Percentiles rank a stretch among this genome's conserved stretches.
Evolutionary conservation across 2,888 invertebrate genomes (phyloP).

Genomic region (Brachyopa scutellaris): DNA sequence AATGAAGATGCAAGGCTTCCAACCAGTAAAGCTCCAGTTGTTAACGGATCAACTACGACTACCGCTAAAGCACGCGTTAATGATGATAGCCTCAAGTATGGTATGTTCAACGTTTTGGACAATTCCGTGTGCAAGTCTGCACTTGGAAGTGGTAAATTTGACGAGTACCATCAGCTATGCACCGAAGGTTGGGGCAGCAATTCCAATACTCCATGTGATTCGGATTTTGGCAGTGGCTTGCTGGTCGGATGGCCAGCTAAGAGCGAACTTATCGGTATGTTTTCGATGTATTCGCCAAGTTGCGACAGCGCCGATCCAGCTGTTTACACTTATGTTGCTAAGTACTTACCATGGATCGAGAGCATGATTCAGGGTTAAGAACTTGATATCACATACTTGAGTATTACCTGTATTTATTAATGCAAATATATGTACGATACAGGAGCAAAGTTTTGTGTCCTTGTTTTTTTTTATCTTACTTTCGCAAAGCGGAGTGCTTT

Average conservation of each 20-base stretch:
- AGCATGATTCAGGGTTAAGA: conserved; percentile 35
- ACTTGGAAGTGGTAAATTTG: conserved; percentile 28
- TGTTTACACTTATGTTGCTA: conserved; percentile 35
- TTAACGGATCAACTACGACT: too few species aligned
- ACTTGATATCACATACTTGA: too few species aligned
- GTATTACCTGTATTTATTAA: too few species aligned
- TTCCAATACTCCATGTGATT: conserved; percentile 42
- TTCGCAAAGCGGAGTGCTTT: too few species aligned
- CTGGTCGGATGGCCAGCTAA: conserved; percentile 43
- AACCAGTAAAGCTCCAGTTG: neutral
- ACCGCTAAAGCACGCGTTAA: too few species aligned
- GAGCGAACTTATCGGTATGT: conserved; percentile 49
- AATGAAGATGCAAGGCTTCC: neutral
- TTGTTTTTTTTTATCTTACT: too few species aligned
- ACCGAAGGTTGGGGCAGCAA: conserved; percentile 36
- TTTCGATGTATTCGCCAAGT: conserved; percentile 27
- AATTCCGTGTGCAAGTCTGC: conserved; percentile 19
- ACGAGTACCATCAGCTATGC: conserved; percentile 56
- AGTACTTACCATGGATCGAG: conserved; percentile 58
- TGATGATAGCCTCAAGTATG: conserved; percentile 32
- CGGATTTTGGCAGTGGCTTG: conserved; percentile 55
- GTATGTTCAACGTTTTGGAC: conserved; percentile 29
- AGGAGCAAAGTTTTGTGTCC: too few species aligned
- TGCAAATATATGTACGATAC: too few species aligned
- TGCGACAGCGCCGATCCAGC: conserved; percentile 35